These are phyloP conservation scores for Pleuronectes platessa DNA, from an alignment of 2,113 vertebrate genomes.

Conservation along the genomic window DNA sequence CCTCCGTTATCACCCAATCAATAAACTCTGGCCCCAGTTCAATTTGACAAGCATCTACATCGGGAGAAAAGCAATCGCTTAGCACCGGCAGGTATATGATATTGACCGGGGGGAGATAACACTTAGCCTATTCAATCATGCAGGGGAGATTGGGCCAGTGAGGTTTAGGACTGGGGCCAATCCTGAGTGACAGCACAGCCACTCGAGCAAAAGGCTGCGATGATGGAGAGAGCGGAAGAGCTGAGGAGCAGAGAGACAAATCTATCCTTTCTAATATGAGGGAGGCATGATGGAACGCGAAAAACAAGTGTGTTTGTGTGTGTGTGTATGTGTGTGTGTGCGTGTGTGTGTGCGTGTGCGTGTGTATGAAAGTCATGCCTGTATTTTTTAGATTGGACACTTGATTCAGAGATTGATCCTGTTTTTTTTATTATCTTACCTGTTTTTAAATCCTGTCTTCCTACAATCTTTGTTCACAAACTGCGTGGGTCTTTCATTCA, in stretches of 20 bases:
- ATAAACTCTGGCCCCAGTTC: constrained; percentile 80
- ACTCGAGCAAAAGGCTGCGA: constrained; percentile 60
- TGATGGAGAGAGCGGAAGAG: constrained; percentile 62
- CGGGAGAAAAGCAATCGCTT: constrained; percentile 78
- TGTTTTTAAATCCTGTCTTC: not conserved
- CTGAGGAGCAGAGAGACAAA: constrained; percentile 52
- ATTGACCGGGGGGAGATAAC: constrained; percentile 75
- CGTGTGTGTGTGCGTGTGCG: not conserved
- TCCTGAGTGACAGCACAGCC: constrained; percentile 59
- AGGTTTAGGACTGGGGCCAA: constrained; percentile 70
- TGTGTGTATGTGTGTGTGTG: constrained; percentile 6
- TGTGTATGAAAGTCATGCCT: not conserved
- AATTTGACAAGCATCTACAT: constrained; percentile 84
- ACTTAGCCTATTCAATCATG: constrained; percentile 79
- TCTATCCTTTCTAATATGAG: constrained; percentile 46
- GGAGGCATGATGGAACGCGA: constrained; percentile 7
- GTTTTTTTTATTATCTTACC: not conserved
- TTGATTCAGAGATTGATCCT: not conserved
- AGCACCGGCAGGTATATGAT: constrained; percentile 80
- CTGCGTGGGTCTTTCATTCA: no score
- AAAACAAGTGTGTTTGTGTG: constrained; percentile 7
- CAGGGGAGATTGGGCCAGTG: constrained; percentile 70
- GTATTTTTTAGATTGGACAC: not conserved
- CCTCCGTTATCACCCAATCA: constrained; percentile 83
- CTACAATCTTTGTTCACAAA: not conserved